Evolutionary conservation across 2,797 vertebrate genomes (phyloP).

Genomic region (Hephaestus fuliginosus): DNA sequence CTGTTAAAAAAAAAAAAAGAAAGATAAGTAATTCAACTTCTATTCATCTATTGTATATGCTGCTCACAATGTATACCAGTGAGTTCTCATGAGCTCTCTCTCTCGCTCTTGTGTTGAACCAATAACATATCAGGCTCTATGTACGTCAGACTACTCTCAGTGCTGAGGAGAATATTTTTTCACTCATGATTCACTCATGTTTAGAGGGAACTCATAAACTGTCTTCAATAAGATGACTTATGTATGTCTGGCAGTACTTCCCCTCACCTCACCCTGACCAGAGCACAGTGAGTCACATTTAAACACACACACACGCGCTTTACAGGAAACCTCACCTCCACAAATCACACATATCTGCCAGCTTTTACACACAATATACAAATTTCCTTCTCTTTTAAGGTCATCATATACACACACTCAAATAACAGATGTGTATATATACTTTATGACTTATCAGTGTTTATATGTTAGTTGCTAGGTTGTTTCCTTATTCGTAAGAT

Average conservation of each 20-base stretch:
- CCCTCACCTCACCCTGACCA: slow-evolving; percentile 42
- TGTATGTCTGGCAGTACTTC: slow-evolving; percentile 55
- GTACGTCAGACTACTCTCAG: not conserved
- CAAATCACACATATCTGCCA: slow-evolving; percentile 34
- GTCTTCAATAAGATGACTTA: slow-evolving; percentile 47
- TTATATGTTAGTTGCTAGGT: slow-evolving; percentile 13
- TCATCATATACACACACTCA: slow-evolving; percentile 2
- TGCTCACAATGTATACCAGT: not conserved
- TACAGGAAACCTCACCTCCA: slow-evolving; percentile 13
- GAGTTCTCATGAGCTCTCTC: not conserved
- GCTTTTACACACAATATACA: slow-evolving; percentile 30
- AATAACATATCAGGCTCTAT: not conserved
- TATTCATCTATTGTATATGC: not conserved
- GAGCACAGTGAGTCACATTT: slow-evolving; percentile 43
- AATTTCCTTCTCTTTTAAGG: not conserved
- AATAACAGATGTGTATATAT: slow-evolving; percentile 13
- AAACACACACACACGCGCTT: slow-evolving; percentile 23
- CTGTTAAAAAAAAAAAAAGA: slow-evolving; percentile 70
- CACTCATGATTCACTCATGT: slow-evolving; percentile 48
- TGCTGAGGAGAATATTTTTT: not conserved
- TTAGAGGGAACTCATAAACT: slow-evolving; percentile 30
- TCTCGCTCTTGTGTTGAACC: not conserved
- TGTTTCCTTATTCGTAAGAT: not conserved
- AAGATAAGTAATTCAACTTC: not conserved
- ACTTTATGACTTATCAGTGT: slow-evolving; percentile 25